These are phyloP conservation scores for Aethes cnicana DNA, from an alignment of 2,888 invertebrate genomes.

Conservation along the genomic window DNA sequence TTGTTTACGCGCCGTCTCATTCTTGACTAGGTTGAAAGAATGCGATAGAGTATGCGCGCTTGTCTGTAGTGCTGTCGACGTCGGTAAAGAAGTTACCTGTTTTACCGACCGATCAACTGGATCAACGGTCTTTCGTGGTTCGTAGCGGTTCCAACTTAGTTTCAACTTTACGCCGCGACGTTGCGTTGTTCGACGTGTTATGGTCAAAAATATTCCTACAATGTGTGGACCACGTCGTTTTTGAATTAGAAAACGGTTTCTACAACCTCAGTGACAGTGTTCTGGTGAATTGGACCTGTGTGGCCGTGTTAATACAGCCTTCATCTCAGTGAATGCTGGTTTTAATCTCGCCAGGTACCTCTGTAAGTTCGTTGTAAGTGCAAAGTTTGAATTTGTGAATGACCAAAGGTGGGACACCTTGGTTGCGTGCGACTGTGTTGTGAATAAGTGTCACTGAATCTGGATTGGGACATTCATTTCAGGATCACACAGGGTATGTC, in stretches of 20 bases:
- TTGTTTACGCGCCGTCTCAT: constrained; percentile 42
- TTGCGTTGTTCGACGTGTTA: constrained; percentile 64
- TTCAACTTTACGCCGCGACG: constrained; percentile 71
- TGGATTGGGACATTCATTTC: constrained; percentile 66
- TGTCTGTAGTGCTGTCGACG: constrained; percentile 42
- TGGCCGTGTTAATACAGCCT: constrained; percentile 55
- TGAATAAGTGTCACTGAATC: constrained; percentile 55
- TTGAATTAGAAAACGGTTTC: constrained; percentile 52
- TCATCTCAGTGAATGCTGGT: constrained; percentile 66
- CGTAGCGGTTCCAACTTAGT: constrained; percentile 76
- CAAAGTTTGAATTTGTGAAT: constrained; percentile 70
- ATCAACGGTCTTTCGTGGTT: constrained; percentile 79
- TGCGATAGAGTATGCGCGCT: constrained; percentile 45
- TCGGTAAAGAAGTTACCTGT: constrained; percentile 72
- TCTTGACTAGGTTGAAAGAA: constrained; percentile 42
- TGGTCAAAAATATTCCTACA: constrained; percentile 59
- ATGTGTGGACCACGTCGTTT: constrained; percentile 64
- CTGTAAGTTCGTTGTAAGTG: constrained; percentile 74
- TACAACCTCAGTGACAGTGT: constrained; percentile 52
- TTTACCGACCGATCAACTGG: constrained; percentile 74
- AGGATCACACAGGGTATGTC: constrained; percentile 70
- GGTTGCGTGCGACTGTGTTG: constrained; percentile 56
- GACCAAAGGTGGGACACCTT: constrained; percentile 57
- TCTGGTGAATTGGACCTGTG: constrained; percentile 46
- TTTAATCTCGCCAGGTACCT: constrained; percentile 74